phyloP scores from a whole-genome alignment of 2,888 invertebrate species.

The Drosophila pseudotalamancana region DNA sequence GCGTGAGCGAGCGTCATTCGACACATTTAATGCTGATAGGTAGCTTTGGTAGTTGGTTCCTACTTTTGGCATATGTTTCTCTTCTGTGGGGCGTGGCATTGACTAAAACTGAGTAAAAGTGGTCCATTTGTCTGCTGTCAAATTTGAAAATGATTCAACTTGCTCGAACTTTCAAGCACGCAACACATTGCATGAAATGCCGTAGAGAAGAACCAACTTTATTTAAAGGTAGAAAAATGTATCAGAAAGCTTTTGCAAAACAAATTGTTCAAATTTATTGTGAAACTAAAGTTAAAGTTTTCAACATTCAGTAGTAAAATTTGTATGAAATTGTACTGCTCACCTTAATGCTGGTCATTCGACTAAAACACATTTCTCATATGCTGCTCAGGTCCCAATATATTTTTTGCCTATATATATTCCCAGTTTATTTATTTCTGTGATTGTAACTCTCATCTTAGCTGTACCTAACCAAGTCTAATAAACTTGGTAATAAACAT shows the following conservation, averaged over 20 bases:
- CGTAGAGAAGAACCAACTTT: slow-evolving; percentile 29
- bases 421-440: no score
- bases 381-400: no score
- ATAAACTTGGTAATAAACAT: slow-evolving; percentile 5
- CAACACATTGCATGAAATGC: slow-evolving; percentile 70
- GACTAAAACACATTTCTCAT: slow-evolving; percentile 30
- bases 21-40: slow-evolving; percentile 45
- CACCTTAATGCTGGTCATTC: slow-evolving; percentile 56
- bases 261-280: slow-evolving; percentile 56
- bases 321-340: slow-evolving; percentile 56
- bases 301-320: slow-evolving; percentile 31
- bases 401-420: no score
- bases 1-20: slow-evolving; percentile 48
- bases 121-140: slow-evolving; percentile 74
- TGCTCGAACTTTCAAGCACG: slow-evolving; percentile 55
- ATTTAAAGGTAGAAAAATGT: slow-evolving; percentile 46
- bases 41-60: slow-evolving; percentile 42
- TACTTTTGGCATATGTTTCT: slow-evolving; percentile 62
- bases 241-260: slow-evolving; percentile 9
- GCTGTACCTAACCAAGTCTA: not conserved
- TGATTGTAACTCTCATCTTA: slow-evolving; percentile 9
- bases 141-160: slow-evolving; percentile 76
- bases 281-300: slow-evolving; percentile 44
- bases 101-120: slow-evolving; percentile 22
- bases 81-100: slow-evolving; percentile 29